These are phyloP conservation scores for Hypothenemus hampei DNA, from an alignment of 1,140 invertebrate species.

Conservation along the genomic window DNA sequence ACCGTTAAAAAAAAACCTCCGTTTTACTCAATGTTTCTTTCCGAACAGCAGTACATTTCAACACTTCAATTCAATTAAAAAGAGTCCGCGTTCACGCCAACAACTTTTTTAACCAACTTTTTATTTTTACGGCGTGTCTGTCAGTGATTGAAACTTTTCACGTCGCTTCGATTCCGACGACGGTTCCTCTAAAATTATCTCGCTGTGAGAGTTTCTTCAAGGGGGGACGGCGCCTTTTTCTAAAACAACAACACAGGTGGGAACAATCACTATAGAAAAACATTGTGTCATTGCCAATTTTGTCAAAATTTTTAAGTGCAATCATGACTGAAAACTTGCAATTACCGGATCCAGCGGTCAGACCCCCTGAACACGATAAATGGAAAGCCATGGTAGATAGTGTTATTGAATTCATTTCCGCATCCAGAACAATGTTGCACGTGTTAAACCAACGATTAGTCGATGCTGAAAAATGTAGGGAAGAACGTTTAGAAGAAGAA, in stretches of 20 bases:
- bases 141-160: background rate
- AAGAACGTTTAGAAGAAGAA: too few species aligned
- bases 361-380: background rate
- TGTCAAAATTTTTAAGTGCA: background rate
- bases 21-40: background rate
- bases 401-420: slow-evolving; percentile 20
- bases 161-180: background rate
- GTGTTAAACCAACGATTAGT: background rate
- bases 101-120: background rate
- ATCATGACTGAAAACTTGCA: slow-evolving; percentile 7
- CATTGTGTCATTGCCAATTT: background rate
- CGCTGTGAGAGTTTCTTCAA: slow-evolving; percentile 1
- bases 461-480: background rate
- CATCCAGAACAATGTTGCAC: slow-evolving; percentile 17
- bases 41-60: background rate
- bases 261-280: slow-evolving; percentile 11
- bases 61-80: background rate
- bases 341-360: background rate
- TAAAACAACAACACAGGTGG: slow-evolving; percentile 9
- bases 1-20: background rate
- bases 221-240: background rate
- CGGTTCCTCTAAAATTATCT: slow-evolving; percentile 16
- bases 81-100: background rate
- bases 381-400: slow-evolving; percentile 20
- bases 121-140: background rate